Conservation (phyloP, 2,113 vertebrate species). For the Tyrannus savana region DNA sequence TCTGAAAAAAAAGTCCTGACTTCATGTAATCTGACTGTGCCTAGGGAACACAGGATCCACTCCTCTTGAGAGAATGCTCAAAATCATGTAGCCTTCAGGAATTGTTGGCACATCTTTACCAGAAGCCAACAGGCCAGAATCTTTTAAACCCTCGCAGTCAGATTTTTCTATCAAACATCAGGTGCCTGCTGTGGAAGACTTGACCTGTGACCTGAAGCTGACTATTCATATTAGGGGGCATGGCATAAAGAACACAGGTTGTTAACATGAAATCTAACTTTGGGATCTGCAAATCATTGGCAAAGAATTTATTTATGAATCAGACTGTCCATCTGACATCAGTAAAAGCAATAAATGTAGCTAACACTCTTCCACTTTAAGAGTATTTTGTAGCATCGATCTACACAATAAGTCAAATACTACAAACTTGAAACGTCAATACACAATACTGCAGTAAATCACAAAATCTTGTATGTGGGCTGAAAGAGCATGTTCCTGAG, state of each 20-base stretch:
- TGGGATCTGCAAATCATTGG: background rate
- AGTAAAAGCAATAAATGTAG: background rate
- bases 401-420: background rate
- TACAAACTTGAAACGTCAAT: background rate
- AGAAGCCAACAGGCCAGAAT: background rate
- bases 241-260: background rate
- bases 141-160: background rate
- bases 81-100: background rate
- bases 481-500: rapidly evolving
- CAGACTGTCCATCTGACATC: background rate
- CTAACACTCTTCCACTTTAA: background rate
- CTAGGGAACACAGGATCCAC: background rate
- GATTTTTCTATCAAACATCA: background rate
- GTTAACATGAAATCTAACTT: background rate
- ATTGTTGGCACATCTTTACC: background rate
- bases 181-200: background rate
- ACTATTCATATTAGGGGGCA: background rate
- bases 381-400: background rate
- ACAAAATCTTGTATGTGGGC: background rate
- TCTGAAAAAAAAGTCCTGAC: background rate
- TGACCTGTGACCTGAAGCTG: background rate
- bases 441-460: background rate
- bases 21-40: background rate
- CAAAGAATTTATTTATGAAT: background rate
- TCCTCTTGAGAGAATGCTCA: background rate